phyloP scores from a whole-genome alignment of 2,113 vertebrate species.

The Neofelis nebulosa region DNA sequence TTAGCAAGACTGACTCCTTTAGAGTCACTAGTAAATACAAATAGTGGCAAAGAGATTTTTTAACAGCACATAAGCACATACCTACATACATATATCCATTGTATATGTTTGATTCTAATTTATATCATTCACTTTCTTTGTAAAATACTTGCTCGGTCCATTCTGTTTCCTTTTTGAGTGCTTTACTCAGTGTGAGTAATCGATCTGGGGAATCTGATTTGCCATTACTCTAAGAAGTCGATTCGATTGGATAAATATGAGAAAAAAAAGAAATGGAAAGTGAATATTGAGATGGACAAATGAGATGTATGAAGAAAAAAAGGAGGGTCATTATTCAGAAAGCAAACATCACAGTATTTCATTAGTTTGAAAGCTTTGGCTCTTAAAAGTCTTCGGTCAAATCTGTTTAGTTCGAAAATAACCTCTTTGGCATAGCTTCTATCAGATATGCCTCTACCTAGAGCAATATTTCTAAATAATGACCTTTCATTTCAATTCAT shows the following conservation, averaged over 20 bases:
- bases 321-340: neutral
- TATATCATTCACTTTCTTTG: neutral
- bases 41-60: neutral
- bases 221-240: neutral
- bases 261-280: neutral
- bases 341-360: conserved; percentile 12
- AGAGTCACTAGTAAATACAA: neutral
- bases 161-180: neutral
- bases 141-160: neutral
- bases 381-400: conserved; percentile 26
- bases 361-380: conserved; percentile 30
- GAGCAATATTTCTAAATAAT: neutral
- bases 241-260: neutral
- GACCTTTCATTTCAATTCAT: neutral
- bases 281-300: conserved; percentile 10
- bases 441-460: neutral
- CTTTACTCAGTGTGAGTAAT: neutral
- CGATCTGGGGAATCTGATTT: neutral
- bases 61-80: neutral
- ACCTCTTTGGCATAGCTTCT: neutral
- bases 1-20: neutral
- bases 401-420: neutral
- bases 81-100: neutral
- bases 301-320: neutral
- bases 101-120: neutral